A percentile compares a stretch with the other conserved stretches of the same genome.
Evolutionary conservation across 37 sponge, comb jelly and placozoan species (phyloP).

Genomic region (Lycopodina hypogea): DNA sequence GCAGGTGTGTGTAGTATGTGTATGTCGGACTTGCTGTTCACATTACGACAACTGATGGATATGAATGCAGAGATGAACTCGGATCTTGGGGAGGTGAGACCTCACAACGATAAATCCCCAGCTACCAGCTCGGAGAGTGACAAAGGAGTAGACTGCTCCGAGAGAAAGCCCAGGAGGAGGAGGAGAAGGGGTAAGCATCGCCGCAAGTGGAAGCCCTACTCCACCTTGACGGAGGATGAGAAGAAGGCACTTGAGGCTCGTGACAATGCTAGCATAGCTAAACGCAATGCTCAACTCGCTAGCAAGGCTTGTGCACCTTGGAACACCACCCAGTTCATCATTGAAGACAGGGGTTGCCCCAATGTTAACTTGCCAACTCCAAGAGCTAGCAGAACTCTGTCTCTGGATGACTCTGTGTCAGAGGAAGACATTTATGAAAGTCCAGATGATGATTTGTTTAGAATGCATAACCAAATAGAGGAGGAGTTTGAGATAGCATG

Average conservation of each 20-base stretch:
- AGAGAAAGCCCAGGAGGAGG: neutral
- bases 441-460: slow-evolving; percentile 39
- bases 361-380: slow-evolving; percentile 14
- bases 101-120: neutral
- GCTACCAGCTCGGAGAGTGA: slow-evolving; percentile 27
- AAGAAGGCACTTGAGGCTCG: slow-evolving; percentile 21
- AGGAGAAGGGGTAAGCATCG: slow-evolving; percentile 40
- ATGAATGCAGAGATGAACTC: neutral
- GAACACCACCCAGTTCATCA: slow-evolving; percentile 70
- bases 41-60: neutral
- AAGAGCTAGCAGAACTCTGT: slow-evolving; percentile 23
- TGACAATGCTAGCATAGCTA: slow-evolving; percentile 31
- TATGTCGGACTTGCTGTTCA: neutral
- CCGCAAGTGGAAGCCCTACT: slow-evolving; percentile 59
- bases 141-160: slow-evolving; percentile 5
- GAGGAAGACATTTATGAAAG: slow-evolving; percentile 50
- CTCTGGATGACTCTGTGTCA: slow-evolving; percentile 44
- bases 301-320: slow-evolving; percentile 52
- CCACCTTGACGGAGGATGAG: slow-evolving; percentile 45
- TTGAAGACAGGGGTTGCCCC: slow-evolving; percentile 42
- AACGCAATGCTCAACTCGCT: slow-evolving; percentile 25
- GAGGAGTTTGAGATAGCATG: slow-evolving; percentile 49
- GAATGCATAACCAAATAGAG: slow-evolving; percentile 33
- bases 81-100: neutral
- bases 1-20: neutral